phyloP scores from a whole-genome alignment of 2,113 vertebrate genomes.

The Anolis carolinensis region DNA sequence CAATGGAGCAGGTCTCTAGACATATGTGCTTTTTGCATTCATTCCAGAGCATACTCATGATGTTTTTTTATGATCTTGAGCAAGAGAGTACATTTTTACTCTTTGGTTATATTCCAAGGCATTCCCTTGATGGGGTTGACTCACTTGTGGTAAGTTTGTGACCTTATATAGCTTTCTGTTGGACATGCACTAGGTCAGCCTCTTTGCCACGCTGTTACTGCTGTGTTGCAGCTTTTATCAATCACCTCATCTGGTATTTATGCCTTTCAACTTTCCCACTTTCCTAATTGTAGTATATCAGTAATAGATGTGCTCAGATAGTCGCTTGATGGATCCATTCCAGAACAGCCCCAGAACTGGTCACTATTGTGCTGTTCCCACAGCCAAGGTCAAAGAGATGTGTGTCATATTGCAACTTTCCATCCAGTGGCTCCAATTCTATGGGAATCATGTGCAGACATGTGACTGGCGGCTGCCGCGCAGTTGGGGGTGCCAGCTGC shows the following conservation, averaged over 20 bases:
- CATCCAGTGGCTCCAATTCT: not conserved
- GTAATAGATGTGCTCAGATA: not conserved
- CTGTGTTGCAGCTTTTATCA: not conserved
- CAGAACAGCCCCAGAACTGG: not conserved
- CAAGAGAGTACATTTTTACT: no score
- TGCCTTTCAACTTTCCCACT: not conserved
- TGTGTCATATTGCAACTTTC: not conserved
- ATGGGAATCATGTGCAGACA: not conserved
- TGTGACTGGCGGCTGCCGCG: conserved; percentile 9
- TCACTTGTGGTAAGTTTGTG: not conserved
- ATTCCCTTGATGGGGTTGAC: not conserved
- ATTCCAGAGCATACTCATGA: no score
- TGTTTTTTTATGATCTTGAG: not conserved
- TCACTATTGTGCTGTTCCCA: no score
- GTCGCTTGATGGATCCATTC: not conserved
- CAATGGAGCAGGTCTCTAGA: no score
- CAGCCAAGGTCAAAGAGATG: conserved; percentile 1
- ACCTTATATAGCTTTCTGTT: not conserved
- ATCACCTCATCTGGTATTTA: not conserved
- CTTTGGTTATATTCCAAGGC: not conserved
- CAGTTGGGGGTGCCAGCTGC: conserved; percentile 29
- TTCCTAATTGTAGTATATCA: not conserved
- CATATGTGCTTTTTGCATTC: no score
- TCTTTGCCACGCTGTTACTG: not conserved
- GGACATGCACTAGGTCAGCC: not conserved